Evolutionary conservation across 2,113 vertebrate genomes (phyloP), one percentile per base, ranked within the genome.

Genomic region (Suncus etruscus): DNA sequence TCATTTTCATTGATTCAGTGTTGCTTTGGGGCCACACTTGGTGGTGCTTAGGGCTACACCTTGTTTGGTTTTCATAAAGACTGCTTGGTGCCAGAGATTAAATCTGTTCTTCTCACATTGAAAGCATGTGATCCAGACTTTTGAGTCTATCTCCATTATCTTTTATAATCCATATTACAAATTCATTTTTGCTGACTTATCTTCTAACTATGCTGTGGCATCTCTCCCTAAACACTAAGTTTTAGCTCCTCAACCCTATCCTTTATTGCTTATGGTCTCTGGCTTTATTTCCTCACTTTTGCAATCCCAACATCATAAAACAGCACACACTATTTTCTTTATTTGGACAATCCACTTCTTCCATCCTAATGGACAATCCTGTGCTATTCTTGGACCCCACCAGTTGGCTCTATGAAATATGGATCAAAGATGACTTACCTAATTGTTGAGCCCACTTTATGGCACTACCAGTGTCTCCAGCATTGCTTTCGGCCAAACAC

Each of bases 381-480:
- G 6, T 20, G 45, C 32, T 14, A 73, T 18, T 63, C 16, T 11
- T 61, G 8, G 94, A 79, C 82, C 47, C 63, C 79, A 2, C 25
- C 87, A 51, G 48, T 6, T 7, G 25, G 68, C n/a, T 16, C 72
- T 63, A 16, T 48, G 50, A 54, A n/a, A 80, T 68, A 45, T n/a
- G 22, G n/a, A n/a, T 73, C 10, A 25, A 63, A 48, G 70, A 47
- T 0, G 48, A 96, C 99, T 98, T 97, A 99, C 99, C 98, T 80
- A 99, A 97, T 69, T 98, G 96, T 66, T 99, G 98, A 61, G 99
- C 99, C 99, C 99, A 99, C 85, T 97, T 98, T 90, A 99, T 98
- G 83, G 98, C 97, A 1, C 98, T 98, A 45, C 99, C 99, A 0
- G 99, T 98, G 76, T 99, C 98, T 0, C 99, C 98, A 51, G 99